phyloP scores from a whole-genome alignment of 2,888 invertebrate species.

The Pyrgus malvae region DNA sequence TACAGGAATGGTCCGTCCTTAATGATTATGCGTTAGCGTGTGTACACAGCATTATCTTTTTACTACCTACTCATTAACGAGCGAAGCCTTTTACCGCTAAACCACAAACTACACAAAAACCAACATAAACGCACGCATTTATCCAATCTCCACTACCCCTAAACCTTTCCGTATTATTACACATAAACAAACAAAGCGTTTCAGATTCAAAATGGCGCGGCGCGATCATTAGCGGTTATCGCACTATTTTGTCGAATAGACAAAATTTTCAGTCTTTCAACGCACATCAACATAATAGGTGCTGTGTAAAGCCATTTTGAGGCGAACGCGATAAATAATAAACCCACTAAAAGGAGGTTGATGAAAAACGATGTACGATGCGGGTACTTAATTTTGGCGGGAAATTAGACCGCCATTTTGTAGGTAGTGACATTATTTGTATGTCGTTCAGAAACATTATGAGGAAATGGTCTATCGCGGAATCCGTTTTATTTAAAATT shows the following conservation, averaged over 20 bases:
- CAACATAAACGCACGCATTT: conserved; percentile 35
- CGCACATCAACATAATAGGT: conserved; percentile 71
- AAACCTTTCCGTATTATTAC: conserved; percentile 50
- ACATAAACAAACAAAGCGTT: conserved; percentile 59
- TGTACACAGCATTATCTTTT: conserved; percentile 32
- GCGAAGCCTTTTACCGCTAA: conserved; percentile 28
- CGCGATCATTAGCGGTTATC: conserved; percentile 77
- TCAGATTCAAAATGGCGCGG: conserved; percentile 52
- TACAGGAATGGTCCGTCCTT: conserved; percentile 13
- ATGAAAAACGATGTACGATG: conserved; percentile 70
- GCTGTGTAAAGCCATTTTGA: conserved; percentile 68
- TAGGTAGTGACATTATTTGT: conserved; percentile 28
- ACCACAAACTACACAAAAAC: conserved; percentile 46
- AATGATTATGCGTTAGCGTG: conserved; percentile 27
- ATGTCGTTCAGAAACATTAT: conserved; percentile 21
- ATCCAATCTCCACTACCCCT: conserved; percentile 44
- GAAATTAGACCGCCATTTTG: conserved; percentile 66
- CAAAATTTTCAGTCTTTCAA: conserved; percentile 78
- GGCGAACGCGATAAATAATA: conserved; percentile 73
- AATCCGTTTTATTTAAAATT: too few species aligned
- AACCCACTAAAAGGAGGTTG: conserved; percentile 63
- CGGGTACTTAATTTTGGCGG: conserved; percentile 65
- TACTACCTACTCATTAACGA: conserved; percentile 27
- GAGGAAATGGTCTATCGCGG: neutral
- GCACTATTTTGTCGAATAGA: conserved; percentile 79